phyloP scores from a whole-genome alignment of 2,797 vertebrate genomes.

The Paedocypris micromegethes region DNA sequence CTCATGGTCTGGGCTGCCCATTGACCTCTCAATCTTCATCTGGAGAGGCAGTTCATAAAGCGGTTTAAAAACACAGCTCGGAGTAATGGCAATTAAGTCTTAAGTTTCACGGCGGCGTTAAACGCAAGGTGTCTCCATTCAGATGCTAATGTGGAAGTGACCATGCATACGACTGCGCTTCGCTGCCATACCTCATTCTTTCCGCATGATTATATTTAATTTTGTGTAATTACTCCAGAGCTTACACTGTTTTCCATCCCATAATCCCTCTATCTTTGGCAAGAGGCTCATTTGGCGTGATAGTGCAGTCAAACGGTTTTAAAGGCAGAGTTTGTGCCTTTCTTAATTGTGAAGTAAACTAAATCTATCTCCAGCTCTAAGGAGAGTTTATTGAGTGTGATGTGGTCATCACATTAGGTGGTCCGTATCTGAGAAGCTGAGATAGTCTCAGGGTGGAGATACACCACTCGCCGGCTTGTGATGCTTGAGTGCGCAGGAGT shows the following conservation, averaged over 20 bases:
- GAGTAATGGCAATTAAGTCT: background rate
- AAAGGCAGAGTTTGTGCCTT: background rate
- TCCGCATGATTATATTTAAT: slow-evolving; percentile 53
- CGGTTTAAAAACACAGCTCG: too few species aligned
- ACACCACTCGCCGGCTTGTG: slow-evolving; percentile 66
- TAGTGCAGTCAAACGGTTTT: background rate
- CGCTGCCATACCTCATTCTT: slow-evolving; percentile 41
- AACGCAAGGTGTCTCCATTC: slow-evolving; percentile 5
- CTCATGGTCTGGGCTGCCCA: too few species aligned
- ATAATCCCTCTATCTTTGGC: slow-evolving; percentile 31
- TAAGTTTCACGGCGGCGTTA: background rate
- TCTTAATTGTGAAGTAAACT: slow-evolving; percentile 57
- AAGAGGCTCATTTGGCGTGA: background rate
- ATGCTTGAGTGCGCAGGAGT: slow-evolving; percentile 70
- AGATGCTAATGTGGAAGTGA: slow-evolving; percentile 47
- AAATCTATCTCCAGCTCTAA: slow-evolving; percentile 41
- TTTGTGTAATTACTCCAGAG: slow-evolving; percentile 51
- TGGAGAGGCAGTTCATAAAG: too few species aligned
- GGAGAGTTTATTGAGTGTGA: slow-evolving; percentile 62
- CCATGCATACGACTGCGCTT: slow-evolving; percentile 37
- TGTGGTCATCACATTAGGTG: slow-evolving; percentile 72
- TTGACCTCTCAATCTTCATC: too few species aligned
- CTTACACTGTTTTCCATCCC: slow-evolving; percentile 31
- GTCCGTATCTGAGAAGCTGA: slow-evolving; percentile 73
- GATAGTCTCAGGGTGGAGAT: slow-evolving; percentile 66